phyloP scores from a whole-genome alignment of 1,140 invertebrate species.

The Calephelis nemesis region DNA sequence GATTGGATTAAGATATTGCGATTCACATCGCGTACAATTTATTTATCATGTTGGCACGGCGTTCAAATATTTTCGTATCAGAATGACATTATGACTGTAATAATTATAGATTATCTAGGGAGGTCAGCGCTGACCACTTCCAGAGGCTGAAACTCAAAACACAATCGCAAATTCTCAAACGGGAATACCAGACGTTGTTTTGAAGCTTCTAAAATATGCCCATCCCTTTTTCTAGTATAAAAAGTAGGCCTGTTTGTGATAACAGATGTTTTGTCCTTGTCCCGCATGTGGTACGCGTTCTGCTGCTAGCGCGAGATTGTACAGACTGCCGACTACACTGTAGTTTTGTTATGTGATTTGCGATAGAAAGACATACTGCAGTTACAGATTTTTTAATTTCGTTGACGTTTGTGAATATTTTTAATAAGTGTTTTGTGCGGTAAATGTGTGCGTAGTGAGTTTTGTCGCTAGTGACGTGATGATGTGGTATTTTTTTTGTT shows the following conservation, averaged over 20 bases:
- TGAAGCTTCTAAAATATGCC: slow-evolving; percentile 27
- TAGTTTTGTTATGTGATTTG: slow-evolving; percentile 17
- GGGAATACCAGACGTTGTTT: slow-evolving; percentile 39
- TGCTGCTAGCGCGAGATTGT: slow-evolving; percentile 14
- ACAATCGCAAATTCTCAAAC: slow-evolving; percentile 44
- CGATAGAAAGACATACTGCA: slow-evolving; percentile 8
- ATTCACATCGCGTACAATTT: not conserved
- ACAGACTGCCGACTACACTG: not conserved
- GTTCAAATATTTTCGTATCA: slow-evolving; percentile 15
- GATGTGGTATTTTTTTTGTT: slow-evolving; percentile 13
- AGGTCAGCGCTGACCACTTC: slow-evolving; percentile 37
- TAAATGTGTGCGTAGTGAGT: not conserved
- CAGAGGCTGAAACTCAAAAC: not conserved
- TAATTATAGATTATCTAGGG: slow-evolving; percentile 41
- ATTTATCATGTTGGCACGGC: slow-evolving; percentile 7
- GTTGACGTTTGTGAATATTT: slow-evolving; percentile 10
- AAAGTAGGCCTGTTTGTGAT: slow-evolving; percentile 26
- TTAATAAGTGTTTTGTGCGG: slow-evolving; percentile 1
- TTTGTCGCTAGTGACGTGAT: slow-evolving; percentile 6
- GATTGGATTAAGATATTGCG: slow-evolving; percentile 6
- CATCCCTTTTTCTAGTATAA: slow-evolving; percentile 36
- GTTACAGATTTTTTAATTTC: slow-evolving; percentile 3
- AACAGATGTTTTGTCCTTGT: slow-evolving; percentile 41
- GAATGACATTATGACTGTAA: slow-evolving; percentile 20
- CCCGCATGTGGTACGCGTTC: slow-evolving; percentile 38